Percentiles rank a stretch among this genome's conserved stretches.
Evolutionary conservation across 64 coral and sea anemone species (phyloP).

Genomic region (Montipora capricornis): DNA sequence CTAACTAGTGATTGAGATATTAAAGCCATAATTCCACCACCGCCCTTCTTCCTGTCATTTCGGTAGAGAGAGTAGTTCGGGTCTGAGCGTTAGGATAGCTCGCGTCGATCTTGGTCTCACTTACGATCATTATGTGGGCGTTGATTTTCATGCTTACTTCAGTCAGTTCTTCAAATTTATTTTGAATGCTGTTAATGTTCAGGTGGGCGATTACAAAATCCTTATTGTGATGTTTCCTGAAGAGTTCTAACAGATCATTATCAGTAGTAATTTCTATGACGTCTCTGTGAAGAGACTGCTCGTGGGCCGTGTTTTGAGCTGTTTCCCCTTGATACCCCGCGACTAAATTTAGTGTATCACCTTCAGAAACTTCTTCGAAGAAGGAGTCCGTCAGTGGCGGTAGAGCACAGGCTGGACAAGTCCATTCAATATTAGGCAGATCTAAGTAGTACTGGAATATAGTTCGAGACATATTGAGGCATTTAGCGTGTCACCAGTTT

Average conservation of each 20-base stretch:
- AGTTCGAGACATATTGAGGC: slow-evolving; percentile 20
- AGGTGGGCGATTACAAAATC: slow-evolving; percentile 5
- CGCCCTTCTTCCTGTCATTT: slow-evolving; percentile 44
- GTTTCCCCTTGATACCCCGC: not conserved
- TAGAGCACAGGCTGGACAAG: not conserved
- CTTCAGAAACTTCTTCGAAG: slow-evolving; percentile 30
- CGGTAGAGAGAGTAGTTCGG: not conserved
- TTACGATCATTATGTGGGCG: not conserved
- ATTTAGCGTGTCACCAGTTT: slow-evolving; percentile 36
- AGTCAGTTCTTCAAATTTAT: not conserved
- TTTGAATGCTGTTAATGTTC: slow-evolving; percentile 50
- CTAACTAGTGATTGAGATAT: slow-evolving; percentile 20
- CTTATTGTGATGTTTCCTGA: not conserved
- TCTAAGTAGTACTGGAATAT: slow-evolving; percentile 17
- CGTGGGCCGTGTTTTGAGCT: not conserved
- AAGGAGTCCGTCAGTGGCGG: slow-evolving; percentile 26
- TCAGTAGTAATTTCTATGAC: not conserved
- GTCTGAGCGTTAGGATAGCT: slow-evolving; percentile 20
- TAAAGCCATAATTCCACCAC: slow-evolving; percentile 50
- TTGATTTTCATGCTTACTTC: slow-evolving; percentile 12
- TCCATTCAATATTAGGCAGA: not conserved
- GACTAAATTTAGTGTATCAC: slow-evolving; percentile 9
- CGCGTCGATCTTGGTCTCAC: slow-evolving; percentile 34
- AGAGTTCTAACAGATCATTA: no score
- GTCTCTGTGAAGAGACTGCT: not conserved